Evolutionary conservation across 2,888 invertebrate species (phyloP).

Genomic region (Amitus sp.): DNA sequence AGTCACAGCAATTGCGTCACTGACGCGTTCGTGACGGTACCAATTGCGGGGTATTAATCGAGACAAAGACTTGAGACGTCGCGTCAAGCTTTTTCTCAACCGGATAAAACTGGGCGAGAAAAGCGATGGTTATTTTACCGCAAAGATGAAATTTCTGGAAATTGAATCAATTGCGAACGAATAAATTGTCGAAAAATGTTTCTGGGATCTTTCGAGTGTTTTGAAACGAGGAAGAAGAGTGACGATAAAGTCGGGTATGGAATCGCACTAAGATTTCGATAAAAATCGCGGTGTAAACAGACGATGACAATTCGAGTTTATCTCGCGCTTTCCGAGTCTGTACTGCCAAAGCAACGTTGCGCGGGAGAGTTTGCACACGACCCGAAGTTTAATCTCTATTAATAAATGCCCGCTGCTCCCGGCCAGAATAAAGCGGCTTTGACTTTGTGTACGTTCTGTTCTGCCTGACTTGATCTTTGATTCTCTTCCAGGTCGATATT

Average conservation of each 20-base stretch:
- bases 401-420: slow-evolving; percentile 57
- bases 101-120: slow-evolving; percentile 4
- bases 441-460: slow-evolving; percentile 16
- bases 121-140: too few relatives aligned
- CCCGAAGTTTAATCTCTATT: slow-evolving; percentile 65
- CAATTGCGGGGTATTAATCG: slow-evolving; percentile 54
- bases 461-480: not conserved
- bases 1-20: slow-evolving; percentile 50
- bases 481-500: too few relatives aligned
- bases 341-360: slow-evolving; percentile 48
- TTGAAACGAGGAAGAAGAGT: too few relatives aligned
- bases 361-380: slow-evolving; percentile 64
- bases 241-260: too few relatives aligned
- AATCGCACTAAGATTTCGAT: too few relatives aligned
- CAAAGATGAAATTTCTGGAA: too few relatives aligned
- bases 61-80: slow-evolving; percentile 14
- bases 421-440: slow-evolving; percentile 51
- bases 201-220: too few relatives aligned
- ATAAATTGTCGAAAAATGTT: not conserved
- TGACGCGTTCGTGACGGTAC: slow-evolving; percentile 42
- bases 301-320: slow-evolving; percentile 16
- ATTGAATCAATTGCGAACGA: not conserved
- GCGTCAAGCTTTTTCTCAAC: slow-evolving; percentile 6
- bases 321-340: slow-evolving; percentile 51
- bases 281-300: not conserved